Conservation (phyloP, 2,113 vertebrate genomes). For the Rhinichthys klamathensis region DNA sequence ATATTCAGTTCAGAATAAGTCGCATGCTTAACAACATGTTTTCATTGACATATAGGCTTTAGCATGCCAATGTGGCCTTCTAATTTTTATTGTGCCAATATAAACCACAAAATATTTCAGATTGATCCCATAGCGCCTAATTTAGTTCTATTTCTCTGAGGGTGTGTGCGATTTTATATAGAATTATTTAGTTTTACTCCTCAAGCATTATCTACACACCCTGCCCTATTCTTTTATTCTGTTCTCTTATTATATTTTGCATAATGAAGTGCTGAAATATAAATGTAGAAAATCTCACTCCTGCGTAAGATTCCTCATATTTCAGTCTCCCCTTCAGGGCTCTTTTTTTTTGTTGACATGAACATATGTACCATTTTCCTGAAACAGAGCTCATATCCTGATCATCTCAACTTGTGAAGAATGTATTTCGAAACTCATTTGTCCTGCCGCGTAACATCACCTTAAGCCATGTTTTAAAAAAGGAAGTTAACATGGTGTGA, state of each 20-base stretch:
- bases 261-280: slow-evolving; percentile 31
- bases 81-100: background rate
- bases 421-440: slow-evolving; percentile 58
- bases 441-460: slow-evolving; percentile 43
- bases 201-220: slow-evolving; percentile 8
- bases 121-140: background rate
- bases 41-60: background rate
- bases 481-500: slow-evolving; percentile 59
- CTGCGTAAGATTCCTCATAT: slow-evolving; percentile 25
- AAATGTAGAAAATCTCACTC: slow-evolving; percentile 23
- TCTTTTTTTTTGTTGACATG: slow-evolving; percentile 39
- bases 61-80: background rate
- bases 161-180: background rate
- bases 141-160: background rate
- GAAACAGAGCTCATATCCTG: slow-evolving; percentile 50
- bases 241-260: slow-evolving; percentile 33
- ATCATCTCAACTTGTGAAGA: slow-evolving; percentile 54
- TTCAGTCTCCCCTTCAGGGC: slow-evolving; percentile 32
- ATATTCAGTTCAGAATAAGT: background rate
- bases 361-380: slow-evolving; percentile 37
- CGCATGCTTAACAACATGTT: background rate
- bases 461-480: slow-evolving; percentile 53
- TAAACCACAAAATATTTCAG: background rate
- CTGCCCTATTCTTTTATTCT: slow-evolving; percentile 2
- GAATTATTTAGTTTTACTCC: background rate